phyloP scores from a whole-genome alignment of 2,797 vertebrate species.

The Kryptopterus vitreolus region DNA sequence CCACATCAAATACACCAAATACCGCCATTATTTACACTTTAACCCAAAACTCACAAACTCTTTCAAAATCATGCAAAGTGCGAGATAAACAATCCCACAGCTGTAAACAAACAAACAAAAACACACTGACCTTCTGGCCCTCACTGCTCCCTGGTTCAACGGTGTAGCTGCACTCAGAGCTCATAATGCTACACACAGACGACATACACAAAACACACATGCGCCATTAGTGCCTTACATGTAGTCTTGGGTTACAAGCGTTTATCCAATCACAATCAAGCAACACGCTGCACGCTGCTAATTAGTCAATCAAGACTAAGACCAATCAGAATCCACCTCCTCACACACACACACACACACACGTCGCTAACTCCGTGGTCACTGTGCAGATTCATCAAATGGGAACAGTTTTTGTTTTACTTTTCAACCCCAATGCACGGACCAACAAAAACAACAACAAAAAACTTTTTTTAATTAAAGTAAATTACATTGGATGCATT shows the following conservation, averaged over 20 bases:
- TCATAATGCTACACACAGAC: conserved; percentile 61
- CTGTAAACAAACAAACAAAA: background rate
- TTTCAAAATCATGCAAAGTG: background rate
- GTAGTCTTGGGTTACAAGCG: conserved; percentile 11
- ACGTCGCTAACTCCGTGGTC: too few species aligned
- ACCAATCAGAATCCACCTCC: background rate
- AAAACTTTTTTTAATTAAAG: too few species aligned
- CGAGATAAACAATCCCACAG: too few species aligned
- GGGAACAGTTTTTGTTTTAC: too few species aligned
- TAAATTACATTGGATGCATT: too few species aligned
- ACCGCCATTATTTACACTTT: too few species aligned
- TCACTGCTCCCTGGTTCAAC: conserved; percentile 38
- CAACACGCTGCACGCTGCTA: conserved; percentile 42
- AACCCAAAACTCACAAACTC: too few species aligned
- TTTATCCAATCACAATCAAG: conserved; percentile 61
- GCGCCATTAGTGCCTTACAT: conserved; percentile 45
- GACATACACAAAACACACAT: fast-evolving
- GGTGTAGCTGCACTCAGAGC: conserved; percentile 36
- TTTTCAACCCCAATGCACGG: too few species aligned
- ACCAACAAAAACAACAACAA: too few species aligned
- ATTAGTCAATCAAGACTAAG: conserved; percentile 57
- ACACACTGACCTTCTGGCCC: conserved; percentile 58
- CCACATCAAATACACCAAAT: too few species aligned
- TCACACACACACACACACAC: too few species aligned
- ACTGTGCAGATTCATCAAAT: background rate